Conservation (phyloP, 2,888 invertebrate species). For the Drosophila emarginata region DNA sequence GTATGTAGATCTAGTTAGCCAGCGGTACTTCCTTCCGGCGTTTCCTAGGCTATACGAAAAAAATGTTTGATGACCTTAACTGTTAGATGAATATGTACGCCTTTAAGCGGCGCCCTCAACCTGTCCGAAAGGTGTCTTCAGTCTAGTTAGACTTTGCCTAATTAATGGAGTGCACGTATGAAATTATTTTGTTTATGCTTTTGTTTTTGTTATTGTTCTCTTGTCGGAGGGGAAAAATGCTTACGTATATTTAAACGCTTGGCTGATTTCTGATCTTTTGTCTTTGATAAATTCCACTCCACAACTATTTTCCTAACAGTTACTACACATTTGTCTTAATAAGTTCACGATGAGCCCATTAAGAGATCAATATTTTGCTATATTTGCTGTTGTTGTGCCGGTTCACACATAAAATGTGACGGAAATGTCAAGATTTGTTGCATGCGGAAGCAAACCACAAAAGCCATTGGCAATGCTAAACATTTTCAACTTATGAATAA, state of each 20-base stretch:
- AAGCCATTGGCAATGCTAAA: slow-evolving; percentile 36
- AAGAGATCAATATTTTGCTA: slow-evolving; percentile 71
- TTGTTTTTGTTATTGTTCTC: slow-evolving; percentile 30
- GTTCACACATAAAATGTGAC: slow-evolving; percentile 72
- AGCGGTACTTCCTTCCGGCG: slow-evolving; percentile 73
- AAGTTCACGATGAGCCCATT: slow-evolving; percentile 55
- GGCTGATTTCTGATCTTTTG: slow-evolving; percentile 61
- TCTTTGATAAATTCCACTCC: slow-evolving; percentile 56
- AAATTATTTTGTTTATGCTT: slow-evolving; percentile 37
- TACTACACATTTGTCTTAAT: slow-evolving; percentile 40
- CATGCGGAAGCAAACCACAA: slow-evolving; percentile 64
- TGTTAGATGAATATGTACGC: slow-evolving; percentile 51
- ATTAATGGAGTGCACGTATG: slow-evolving; percentile 73
- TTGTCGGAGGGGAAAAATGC: slow-evolving; percentile 37
- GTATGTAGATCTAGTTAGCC: slow-evolving; percentile 36
- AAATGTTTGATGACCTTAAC: slow-evolving; percentile 59
- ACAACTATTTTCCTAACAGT: slow-evolving; percentile 32
- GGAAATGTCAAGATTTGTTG: slow-evolving; percentile 71
- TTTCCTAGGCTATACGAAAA: slow-evolving; percentile 33
- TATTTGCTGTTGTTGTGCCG: slow-evolving; percentile 34
- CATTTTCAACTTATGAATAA: slow-evolving; percentile 57
- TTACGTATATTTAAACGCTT: slow-evolving; percentile 69
- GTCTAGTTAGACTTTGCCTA: slow-evolving; percentile 44
- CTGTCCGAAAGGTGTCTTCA: slow-evolving; percentile 40
- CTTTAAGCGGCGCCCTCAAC: slow-evolving; percentile 45